A percentile compares a stretch with the other conserved stretches of the same genome.
Conservation (phyloP, 2,797 vertebrate genomes). For the Pygocentrus nattereri region DNA sequence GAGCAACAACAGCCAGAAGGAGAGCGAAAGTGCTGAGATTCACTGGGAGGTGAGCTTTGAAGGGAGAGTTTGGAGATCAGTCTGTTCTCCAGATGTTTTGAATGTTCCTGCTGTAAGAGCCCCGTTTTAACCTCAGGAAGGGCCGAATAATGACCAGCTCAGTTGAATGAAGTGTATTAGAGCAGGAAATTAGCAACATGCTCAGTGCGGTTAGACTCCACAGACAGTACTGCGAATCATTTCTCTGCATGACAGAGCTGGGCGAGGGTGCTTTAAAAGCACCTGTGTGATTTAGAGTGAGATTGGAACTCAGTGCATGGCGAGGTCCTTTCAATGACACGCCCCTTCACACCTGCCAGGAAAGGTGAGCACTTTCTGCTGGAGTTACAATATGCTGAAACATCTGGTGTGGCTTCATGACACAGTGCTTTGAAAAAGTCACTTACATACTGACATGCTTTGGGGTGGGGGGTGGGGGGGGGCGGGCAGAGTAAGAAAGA, state of each 20-base stretch:
- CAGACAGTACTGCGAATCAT: too few relatives aligned
- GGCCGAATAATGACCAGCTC: too few relatives aligned
- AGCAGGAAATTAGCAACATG: too few relatives aligned
- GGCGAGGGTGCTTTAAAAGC: background rate
- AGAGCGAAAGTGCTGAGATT: too few relatives aligned
- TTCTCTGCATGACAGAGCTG: background rate
- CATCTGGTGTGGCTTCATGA: constrained; percentile 71
- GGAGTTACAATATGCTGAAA: constrained; percentile 73
- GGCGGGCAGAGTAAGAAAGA: background rate
- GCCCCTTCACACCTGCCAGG: constrained; percentile 63
- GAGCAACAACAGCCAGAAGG: too few relatives aligned
- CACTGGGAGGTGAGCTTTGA: too few relatives aligned
- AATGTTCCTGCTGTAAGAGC: too few relatives aligned
- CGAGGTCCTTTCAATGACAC: constrained; percentile 51
- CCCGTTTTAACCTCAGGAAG: too few relatives aligned
- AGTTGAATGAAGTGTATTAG: too few relatives aligned
- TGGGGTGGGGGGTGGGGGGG: background rate
- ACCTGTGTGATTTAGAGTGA: background rate
- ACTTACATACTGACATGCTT: constrained; percentile 10
- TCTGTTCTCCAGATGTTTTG: too few relatives aligned
- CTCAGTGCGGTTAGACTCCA: too few relatives aligned
- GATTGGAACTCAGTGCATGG: background rate
- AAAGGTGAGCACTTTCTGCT: constrained; percentile 67
- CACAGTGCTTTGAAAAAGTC: constrained; percentile 38
- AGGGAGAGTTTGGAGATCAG: too few relatives aligned